These are phyloP conservation scores for Cataglyphis altisquamis DNA, from an alignment of 2,888 invertebrate genomes.

Conservation along the genomic window DNA sequence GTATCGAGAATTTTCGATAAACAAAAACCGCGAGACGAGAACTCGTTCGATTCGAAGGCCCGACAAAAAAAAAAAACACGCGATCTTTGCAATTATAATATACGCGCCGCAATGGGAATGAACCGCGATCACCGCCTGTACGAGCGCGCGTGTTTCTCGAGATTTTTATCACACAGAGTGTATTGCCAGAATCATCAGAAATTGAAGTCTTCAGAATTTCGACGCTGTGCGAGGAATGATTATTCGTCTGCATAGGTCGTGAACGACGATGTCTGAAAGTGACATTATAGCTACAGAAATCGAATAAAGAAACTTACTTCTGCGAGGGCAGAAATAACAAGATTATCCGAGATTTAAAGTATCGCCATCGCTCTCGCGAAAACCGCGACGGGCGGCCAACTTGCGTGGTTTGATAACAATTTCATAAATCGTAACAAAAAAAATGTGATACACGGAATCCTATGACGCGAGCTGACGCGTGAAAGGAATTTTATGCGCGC, in stretches of 20 bases:
- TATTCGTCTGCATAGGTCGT: no score
- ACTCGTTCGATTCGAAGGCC: conserved; percentile 48
- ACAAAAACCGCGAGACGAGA: conserved; percentile 66
- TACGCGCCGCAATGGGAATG: conserved; percentile 73
- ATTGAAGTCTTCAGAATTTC: neutral
- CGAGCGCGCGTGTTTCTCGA: conserved; percentile 73
- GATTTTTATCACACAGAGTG: conserved; percentile 3
- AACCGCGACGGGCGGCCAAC: conserved; percentile 3
- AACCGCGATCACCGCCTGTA: conserved; percentile 79
- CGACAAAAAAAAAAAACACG: conserved; percentile 45
- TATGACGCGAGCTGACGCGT: conserved; percentile 19
- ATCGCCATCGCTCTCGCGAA: neutral
- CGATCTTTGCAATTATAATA: conserved; percentile 78
- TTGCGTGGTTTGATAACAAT: conserved; percentile 15
- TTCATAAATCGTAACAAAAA: conserved; percentile 41
- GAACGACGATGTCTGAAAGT: neutral
- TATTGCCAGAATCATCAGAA: neutral
- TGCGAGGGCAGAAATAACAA: neutral
- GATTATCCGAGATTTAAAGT: neutral
- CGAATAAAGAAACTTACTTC: neutral
- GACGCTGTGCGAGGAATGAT: neutral
- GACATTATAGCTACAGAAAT: neutral
- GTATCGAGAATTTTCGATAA: conserved; percentile 63
- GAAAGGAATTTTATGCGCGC: conserved; percentile 21
- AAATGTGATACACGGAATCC: conserved; percentile 37